phyloP scores from a whole-genome alignment of 2,797 vertebrate species.

The Danio jaintianensis region DNA sequence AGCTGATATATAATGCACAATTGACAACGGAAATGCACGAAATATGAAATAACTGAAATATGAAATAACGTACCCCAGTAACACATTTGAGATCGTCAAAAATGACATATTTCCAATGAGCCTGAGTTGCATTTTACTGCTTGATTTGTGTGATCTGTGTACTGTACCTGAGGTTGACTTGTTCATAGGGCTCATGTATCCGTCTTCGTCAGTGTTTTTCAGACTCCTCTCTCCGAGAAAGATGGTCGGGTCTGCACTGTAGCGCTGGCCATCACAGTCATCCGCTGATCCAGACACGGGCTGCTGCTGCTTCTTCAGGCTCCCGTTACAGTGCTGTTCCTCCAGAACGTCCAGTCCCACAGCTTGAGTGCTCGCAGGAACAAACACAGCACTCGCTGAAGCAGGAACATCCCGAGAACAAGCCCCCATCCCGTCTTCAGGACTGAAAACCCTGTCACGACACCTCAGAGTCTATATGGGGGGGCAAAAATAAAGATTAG shows the following conservation, averaged over 20 bases:
- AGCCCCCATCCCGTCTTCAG: constrained; percentile 31
- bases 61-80: too few relatives aligned
- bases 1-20: too few relatives aligned
- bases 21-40: too few relatives aligned
- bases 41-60: too few relatives aligned
- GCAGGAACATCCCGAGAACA: constrained; percentile 7
- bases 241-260: constrained; percentile 93
- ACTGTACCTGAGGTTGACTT: constrained; percentile 88
- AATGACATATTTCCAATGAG: background rate
- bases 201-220: constrained; percentile 87
- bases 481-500: background rate
- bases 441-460: constrained; percentile 27
- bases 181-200: constrained; percentile 95
- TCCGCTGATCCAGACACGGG: constrained; percentile 75
- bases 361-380: constrained; percentile 61
- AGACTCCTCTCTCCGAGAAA: constrained; percentile 85
- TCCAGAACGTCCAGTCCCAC: constrained; percentile 80
- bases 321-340: constrained; percentile 90
- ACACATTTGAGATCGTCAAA: too few relatives aligned
- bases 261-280: constrained; percentile 88
- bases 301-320: constrained; percentile 85
- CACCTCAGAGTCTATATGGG: constrained; percentile 12
- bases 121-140: background rate
- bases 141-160: too few relatives aligned
- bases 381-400: background rate